phyloP scores from a whole-genome alignment of 2,113 vertebrate species.

The Callipepla californica region DNA sequence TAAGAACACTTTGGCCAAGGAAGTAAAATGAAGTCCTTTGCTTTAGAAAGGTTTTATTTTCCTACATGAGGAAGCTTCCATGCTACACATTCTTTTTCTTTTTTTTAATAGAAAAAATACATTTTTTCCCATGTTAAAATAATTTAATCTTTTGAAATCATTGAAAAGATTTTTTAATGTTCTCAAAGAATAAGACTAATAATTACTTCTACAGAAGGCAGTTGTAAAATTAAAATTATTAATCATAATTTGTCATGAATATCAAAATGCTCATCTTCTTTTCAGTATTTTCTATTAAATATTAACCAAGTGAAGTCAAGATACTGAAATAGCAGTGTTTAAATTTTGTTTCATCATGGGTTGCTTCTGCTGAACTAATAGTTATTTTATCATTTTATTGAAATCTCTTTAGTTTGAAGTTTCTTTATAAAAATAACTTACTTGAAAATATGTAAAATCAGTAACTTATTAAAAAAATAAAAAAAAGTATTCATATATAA shows the following conservation, averaged over 20 bases:
- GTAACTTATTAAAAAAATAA: background rate
- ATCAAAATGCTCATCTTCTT: too few species aligned
- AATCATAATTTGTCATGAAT: too few species aligned
- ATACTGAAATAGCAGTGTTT: background rate
- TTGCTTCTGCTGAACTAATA: background rate
- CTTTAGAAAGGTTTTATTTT: background rate
- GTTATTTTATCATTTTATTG: constrained; percentile 38
- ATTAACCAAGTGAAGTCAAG: too few species aligned
- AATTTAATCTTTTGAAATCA: too few species aligned
- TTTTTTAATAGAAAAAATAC: background rate
- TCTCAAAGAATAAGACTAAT: too few species aligned
- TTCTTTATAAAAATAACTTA: constrained; percentile 75
- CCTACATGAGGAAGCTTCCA: background rate
- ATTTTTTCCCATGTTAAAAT: too few species aligned
- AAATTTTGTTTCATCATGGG: background rate
- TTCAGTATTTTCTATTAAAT: too few species aligned
- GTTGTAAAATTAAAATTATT: too few species aligned
- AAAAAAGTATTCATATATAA: background rate
- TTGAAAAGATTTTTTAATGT: too few species aligned
- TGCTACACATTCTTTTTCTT: background rate
- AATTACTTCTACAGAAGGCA: too few species aligned
- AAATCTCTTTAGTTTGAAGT: constrained; percentile 70
- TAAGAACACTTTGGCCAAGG: background rate
- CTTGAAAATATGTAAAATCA: constrained; percentile 51
- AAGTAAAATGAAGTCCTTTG: background rate